Evolutionary conservation across 2,888 invertebrate species (phyloP).

Genomic region (Osmoderma eremita): DNA sequence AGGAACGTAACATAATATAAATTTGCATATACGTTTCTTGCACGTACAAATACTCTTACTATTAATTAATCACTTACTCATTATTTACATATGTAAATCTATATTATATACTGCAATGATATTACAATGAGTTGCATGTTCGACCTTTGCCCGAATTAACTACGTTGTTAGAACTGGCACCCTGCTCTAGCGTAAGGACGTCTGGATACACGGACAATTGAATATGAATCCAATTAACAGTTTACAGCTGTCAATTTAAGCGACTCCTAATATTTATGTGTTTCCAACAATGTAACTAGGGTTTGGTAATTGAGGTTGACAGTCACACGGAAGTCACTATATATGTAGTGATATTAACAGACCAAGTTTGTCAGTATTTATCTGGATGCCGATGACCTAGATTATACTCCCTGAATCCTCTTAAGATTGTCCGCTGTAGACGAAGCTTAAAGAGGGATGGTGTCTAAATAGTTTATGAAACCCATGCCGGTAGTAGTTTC

Average conservation of each 20-base stretch:
- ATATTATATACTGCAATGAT: too few species aligned
- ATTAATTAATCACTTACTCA: too few species aligned
- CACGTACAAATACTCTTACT: too few species aligned
- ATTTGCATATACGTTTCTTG: too few species aligned
- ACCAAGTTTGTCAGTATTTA: constrained; percentile 15
- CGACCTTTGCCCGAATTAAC: too few species aligned
- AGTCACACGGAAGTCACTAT: constrained; percentile 4
- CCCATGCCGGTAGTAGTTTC: not conserved
- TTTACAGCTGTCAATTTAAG: constrained; percentile 17
- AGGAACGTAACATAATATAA: too few species aligned
- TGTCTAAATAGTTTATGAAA: constrained; percentile 5
- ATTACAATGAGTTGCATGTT: too few species aligned
- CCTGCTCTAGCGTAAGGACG: not conserved
- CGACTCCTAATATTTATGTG: constrained; percentile 19
- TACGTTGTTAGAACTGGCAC: not conserved
- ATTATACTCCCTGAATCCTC: not conserved
- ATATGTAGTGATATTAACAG: constrained; percentile 18
- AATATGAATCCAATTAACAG: constrained; percentile 32
- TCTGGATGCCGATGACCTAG: constrained; percentile 2
- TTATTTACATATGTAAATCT: too few species aligned
- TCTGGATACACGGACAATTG: constrained; percentile 1
- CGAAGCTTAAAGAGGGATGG: not conserved
- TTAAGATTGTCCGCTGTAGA: constrained; percentile 2
- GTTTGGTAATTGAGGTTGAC: constrained; percentile 19
- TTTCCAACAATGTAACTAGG: constrained; percentile 13